Evolutionary conservation across 2,113 vertebrate species (phyloP).

Genomic region (Hypocryptadius cinnamomeus): DNA sequence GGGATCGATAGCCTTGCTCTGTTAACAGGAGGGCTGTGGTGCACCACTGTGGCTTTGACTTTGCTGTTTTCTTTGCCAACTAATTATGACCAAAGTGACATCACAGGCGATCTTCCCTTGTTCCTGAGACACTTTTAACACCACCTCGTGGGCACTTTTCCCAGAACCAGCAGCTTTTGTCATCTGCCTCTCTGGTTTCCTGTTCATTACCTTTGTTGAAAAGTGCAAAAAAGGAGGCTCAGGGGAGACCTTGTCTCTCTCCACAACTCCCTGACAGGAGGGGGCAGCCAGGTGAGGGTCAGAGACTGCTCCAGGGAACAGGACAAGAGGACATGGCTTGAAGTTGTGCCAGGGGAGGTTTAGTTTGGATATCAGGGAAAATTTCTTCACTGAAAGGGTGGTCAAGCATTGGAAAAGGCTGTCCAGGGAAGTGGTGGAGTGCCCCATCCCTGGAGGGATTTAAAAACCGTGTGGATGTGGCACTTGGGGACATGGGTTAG

Average conservation of each 20-base stretch:
- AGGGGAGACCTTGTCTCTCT: not conserved
- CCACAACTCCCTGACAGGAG: not conserved
- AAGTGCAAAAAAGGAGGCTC: not conserved
- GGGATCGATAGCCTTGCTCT: conserved; percentile 35
- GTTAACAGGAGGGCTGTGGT: conserved; percentile 5
- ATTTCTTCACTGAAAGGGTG: not conserved
- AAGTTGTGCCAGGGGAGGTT: not conserved
- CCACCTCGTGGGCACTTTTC: not conserved
- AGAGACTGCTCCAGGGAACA: not conserved
- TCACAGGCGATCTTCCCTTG: not conserved
- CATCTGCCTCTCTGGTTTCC: not conserved
- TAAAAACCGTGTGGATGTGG: fast-evolving
- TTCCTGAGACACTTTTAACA: conserved; percentile 7
- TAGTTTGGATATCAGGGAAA: not conserved
- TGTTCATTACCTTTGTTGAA: not conserved
- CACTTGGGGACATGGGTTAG: not conserved
- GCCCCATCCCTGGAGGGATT: not conserved
- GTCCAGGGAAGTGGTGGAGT: not conserved
- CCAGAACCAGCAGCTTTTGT: not conserved
- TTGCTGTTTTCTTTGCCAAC: conserved; percentile 29
- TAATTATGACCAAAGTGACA: conserved; percentile 58
- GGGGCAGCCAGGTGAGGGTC: not conserved
- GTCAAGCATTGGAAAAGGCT: not conserved
- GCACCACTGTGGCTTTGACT: conserved; percentile 43
- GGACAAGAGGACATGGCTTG: not conserved